These are phyloP conservation scores for Drosophila prostipennis DNA, from an alignment of 2,888 invertebrate species.

Conservation along the genomic window DNA sequence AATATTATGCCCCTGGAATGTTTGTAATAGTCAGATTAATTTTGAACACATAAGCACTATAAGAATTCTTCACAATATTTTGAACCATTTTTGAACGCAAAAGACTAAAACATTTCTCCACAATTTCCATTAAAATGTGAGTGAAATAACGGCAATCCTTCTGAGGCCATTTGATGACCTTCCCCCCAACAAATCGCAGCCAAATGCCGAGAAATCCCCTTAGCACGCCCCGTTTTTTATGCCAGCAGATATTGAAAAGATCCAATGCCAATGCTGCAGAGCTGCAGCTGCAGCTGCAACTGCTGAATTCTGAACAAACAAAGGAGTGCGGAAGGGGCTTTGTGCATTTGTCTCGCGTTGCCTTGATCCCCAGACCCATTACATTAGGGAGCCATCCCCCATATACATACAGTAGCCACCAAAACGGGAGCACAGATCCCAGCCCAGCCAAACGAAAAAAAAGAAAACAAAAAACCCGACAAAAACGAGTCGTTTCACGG, in stretches of 20 bases:
- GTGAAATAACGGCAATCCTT: conserved; percentile 8
- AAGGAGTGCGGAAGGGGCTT: conserved; percentile 54
- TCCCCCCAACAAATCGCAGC: conserved; percentile 8
- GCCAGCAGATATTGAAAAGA: conserved; percentile 26
- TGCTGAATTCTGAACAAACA: conserved; percentile 27
- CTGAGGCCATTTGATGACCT: conserved; percentile 13
- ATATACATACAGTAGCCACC: conserved; percentile 30
- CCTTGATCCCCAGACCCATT: conserved; percentile 79
- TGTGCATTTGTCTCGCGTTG: conserved; percentile 75
- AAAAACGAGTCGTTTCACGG: conserved; percentile 64
- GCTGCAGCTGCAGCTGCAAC: conserved; percentile 7
- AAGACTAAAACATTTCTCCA: background rate
- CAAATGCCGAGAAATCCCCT: conserved; percentile 27
- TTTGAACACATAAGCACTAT: too few relatives aligned
- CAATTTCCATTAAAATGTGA: conserved; percentile 1
- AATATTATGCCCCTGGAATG: too few relatives aligned
- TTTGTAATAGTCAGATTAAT: too few relatives aligned
- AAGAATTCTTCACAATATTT: background rate
- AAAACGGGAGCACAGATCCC: conserved; percentile 36
- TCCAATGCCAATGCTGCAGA: conserved; percentile 22
- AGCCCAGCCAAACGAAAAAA: background rate
- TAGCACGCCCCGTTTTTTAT: conserved; percentile 22
- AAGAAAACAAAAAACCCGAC: background rate
- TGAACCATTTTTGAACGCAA: background rate
- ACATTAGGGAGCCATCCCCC: conserved; percentile 68